phyloP scores from a whole-genome alignment of 2,888 invertebrate species.

The Galeopsomyia nigrocyanea region DNA sequence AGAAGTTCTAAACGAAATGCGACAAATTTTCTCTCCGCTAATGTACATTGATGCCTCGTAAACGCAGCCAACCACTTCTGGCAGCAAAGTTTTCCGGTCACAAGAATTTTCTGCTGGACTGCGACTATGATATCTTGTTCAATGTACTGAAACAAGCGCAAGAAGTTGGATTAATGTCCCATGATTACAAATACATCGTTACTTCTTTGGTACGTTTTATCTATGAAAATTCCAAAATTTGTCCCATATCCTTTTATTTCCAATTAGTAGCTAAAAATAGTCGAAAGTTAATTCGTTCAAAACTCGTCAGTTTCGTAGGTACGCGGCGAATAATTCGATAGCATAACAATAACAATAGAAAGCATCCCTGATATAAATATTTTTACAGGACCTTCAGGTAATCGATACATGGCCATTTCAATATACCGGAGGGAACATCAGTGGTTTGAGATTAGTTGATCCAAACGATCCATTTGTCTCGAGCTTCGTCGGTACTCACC shows the following conservation, averaged over 20 bases:
- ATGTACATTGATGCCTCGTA: not conserved
- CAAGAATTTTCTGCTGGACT: conserved; percentile 81
- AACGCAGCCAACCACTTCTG: conserved; percentile 71
- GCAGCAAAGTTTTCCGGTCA: conserved; percentile 78
- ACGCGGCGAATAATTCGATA: no score
- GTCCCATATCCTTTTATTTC: conserved; percentile 77
- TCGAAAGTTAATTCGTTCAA: no score
- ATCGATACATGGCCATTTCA: conserved; percentile 83
- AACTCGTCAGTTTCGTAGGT: no score
- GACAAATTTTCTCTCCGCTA: not conserved
- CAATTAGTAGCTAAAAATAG: no score
- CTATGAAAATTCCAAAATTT: conserved; percentile 70
- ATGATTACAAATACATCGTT: conserved; percentile 82
- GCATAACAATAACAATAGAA: no score
- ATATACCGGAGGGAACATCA: conserved; percentile 87
- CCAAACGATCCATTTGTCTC: conserved; percentile 72
- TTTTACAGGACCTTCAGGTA: conserved; percentile 81
- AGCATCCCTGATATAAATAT: no score
- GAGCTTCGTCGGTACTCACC: conserved; percentile 67
- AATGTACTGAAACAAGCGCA: conserved; percentile 80
- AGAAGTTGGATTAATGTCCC: conserved; percentile 88
- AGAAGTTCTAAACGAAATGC: conserved; percentile 67
- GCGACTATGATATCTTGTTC: conserved; percentile 74
- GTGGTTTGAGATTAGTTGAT: conserved; percentile 80
- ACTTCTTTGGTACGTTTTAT: conserved; percentile 73